Conservation (phyloP, 2,113 vertebrate species). For the Vicugna pacos region DNA sequence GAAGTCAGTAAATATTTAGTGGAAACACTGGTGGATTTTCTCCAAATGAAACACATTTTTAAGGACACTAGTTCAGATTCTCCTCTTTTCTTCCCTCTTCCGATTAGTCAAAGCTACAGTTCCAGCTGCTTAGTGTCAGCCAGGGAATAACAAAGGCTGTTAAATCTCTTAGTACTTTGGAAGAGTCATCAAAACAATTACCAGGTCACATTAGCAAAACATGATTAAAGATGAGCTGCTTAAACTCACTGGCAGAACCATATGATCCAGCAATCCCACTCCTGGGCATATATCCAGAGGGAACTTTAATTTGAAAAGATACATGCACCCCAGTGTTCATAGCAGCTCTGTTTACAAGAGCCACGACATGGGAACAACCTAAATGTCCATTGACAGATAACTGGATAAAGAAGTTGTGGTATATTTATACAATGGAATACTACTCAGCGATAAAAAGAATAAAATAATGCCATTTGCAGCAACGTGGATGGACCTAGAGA, state of each 20-base stretch:
- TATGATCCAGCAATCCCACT: no score
- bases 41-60: neutral
- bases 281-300: no score
- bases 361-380: no score
- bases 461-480: no score
- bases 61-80: conserved; percentile 8
- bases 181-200: conserved; percentile 53
- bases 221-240: neutral
- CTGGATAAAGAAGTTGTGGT: no score
- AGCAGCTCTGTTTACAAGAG: no score
- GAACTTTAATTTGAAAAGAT: no score
- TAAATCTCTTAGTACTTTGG: conserved; percentile 54
- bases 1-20: neutral
- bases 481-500: no score
- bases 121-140: conserved; percentile 65
- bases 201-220: neutral
- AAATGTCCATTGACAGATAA: no score
- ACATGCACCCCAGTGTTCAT: no score
- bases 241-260: neutral
- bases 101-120: conserved; percentile 14
- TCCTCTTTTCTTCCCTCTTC: conserved; percentile 53
- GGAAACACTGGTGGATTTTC: neutral
- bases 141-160: conserved; percentile 5
- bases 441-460: no score
- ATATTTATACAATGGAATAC: no score